These are phyloP conservation scores for Clarias batrachus DNA, from an alignment of 2,113 vertebrate genomes.

Conservation along the genomic window DNA sequence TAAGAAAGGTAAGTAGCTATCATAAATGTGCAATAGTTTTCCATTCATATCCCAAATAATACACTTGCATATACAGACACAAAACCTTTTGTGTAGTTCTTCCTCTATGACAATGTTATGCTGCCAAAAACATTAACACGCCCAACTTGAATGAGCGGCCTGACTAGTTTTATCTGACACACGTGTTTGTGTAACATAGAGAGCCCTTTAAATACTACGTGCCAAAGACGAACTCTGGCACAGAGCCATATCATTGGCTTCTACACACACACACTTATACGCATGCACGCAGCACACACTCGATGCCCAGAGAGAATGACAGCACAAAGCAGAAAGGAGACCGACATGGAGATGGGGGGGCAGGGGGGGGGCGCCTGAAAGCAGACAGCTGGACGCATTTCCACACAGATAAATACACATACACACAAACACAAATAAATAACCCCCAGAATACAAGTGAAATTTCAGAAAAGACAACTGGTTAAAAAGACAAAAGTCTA, in stretches of 20 bases:
- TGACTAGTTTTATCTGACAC: slow-evolving; percentile 58
- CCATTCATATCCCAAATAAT: slow-evolving; percentile 7
- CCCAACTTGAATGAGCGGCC: slow-evolving; percentile 55
- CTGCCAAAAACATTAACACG: slow-evolving; percentile 54
- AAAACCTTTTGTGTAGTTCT: slow-evolving; percentile 24
- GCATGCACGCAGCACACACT: slow-evolving; percentile 11
- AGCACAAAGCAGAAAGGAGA: slow-evolving; percentile 53
- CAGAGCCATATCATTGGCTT: slow-evolving; percentile 12
- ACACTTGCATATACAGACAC: neutral
- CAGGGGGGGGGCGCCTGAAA: slow-evolving; percentile 57
- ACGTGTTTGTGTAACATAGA: neutral
- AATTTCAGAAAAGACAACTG: neutral
- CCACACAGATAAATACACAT: slow-evolving; percentile 59
- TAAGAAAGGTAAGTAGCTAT: neutral
- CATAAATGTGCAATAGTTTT: neutral
- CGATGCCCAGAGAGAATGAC: slow-evolving; percentile 58
- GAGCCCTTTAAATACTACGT: slow-evolving; percentile 64
- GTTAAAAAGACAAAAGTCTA: slow-evolving; percentile 49
- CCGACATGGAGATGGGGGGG: slow-evolving; percentile 39
- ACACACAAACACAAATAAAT: neutral
- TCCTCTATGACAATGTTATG: slow-evolving; percentile 18
- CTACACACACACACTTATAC: slow-evolving; percentile 23
- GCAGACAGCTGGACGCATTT: slow-evolving; percentile 76
- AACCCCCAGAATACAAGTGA: slow-evolving; percentile 20
- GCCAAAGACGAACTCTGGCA: slow-evolving; percentile 16